Conservation (phyloP, 2,888 invertebrate species). For the Dicycla oo region DNA sequence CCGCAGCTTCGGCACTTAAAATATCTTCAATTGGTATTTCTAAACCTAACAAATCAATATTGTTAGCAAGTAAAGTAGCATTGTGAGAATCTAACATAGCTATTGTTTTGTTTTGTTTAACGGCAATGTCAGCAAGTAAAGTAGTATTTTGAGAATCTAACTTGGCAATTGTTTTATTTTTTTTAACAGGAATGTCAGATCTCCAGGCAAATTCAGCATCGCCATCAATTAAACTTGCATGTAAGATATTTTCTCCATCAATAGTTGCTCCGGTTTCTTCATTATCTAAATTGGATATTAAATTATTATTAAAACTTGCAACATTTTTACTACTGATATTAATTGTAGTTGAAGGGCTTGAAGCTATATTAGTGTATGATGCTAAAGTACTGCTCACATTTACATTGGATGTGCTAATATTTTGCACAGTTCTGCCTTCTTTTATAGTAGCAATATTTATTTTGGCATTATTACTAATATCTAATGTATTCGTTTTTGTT, state of each 20-base stretch:
- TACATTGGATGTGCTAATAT: neutral
- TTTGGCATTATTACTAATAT: neutral
- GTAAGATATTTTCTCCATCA: neutral
- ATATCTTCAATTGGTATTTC: neutral
- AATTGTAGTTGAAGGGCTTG: neutral
- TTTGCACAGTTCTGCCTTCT: neutral
- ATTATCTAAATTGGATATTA: too few species aligned
- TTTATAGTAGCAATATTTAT: neutral
- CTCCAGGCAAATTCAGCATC: conserved; percentile 2
- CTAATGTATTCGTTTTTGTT: neutral
- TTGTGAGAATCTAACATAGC: neutral
- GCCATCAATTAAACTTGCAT: neutral
- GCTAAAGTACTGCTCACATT: neutral
- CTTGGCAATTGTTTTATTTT: neutral
- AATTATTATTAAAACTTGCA: neutral
- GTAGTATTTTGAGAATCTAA: neutral
- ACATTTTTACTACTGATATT: neutral
- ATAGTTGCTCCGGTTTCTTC: too few species aligned
- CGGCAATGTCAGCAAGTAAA: neutral
- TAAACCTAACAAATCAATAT: neutral
- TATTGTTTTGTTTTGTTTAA: neutral
- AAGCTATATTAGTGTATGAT: neutral
- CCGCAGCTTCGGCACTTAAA: neutral
- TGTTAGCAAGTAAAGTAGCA: neutral
- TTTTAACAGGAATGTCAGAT: neutral